A percentile compares a stretch with the other conserved stretches of the same genome.
These are phyloP conservation scores for Bedellia somnulentella DNA, from an alignment of 2,888 invertebrate species.

Conservation along the genomic window DNA sequence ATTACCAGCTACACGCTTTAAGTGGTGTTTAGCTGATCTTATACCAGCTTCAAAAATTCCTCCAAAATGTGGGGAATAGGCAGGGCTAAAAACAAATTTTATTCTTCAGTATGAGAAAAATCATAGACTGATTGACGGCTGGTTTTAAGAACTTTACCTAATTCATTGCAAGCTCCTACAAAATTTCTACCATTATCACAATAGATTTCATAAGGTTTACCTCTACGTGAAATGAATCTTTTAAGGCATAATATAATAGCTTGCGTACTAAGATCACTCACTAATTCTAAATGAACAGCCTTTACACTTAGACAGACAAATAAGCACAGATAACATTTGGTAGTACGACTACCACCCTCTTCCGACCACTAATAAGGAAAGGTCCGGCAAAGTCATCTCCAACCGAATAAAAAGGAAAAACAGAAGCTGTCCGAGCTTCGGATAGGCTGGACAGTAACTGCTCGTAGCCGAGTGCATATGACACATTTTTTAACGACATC, in stretches of 20 bases:
- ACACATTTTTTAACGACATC: background rate
- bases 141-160: constrained; percentile 9
- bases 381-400: constrained; percentile 12
- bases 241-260: constrained; percentile 9
- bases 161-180: constrained; percentile 11
- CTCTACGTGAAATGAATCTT: constrained; percentile 11
- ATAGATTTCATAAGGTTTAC: constrained; percentile 8
- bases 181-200: constrained; percentile 13
- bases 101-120: constrained; percentile 9
- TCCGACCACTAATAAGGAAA: constrained; percentile 6
- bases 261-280: constrained; percentile 9
- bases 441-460: constrained; percentile 5
- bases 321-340: constrained; percentile 11
- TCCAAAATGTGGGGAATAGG: constrained; percentile 11
- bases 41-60: constrained; percentile 11
- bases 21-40: constrained; percentile 8
- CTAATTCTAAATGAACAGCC: constrained; percentile 9
- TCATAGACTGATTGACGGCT: constrained; percentile 5
- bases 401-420: constrained; percentile 7
- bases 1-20: too few relatives aligned
- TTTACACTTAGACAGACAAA: constrained; percentile 10
- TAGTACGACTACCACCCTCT: constrained; percentile 6
- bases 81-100: constrained; percentile 10
- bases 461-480: background rate
- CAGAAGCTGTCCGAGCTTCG: constrained; percentile 2